Evolutionary conservation across 2,888 invertebrate species (phyloP), one percentile per base, ranked within the genome.

Genomic region (Smittia sp.): DNA sequence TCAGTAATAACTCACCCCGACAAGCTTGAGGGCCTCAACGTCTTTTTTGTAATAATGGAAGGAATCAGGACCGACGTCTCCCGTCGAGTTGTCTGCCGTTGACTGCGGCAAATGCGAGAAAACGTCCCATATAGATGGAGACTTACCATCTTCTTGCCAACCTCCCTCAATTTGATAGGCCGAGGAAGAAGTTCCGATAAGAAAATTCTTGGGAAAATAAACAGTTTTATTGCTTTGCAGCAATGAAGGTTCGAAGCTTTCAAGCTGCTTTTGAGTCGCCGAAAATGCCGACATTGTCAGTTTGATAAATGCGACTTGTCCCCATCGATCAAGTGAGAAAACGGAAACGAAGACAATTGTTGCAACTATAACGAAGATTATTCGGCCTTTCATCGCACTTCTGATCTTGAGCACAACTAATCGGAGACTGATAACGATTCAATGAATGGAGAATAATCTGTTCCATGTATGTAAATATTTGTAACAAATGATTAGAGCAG

Each of bases 11-110:
- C 15, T 38, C 74, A 86, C 85, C 67, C 85, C 85, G 1, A 87
- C 78, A 24, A 83, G 78, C 76, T 85, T 85, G 20, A 88, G 77
- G 20, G 86, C 80, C 58, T 82, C 76, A 1, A 88, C 83, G 78
- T 89, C 89, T 74, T 85, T 83, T 76, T 83, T 81, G 77, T 85
- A 86, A 74, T 83, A 82, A 79, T 88, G 83, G 79, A 89, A 90
- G 11, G 88, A 89, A 78, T 90, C 87, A 38, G 88, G 86, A 0
- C 90, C 86, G 0, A 87, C 79, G 76, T 90, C 88, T 0, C 87
- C 90, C 74, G 86, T 89, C 1, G 85, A 84, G 1, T 83, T 81
- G 75, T 85, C 80, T 3, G 74, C 72, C 1, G 87, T 80, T 25
- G 78, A 77, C 7, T 83, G 80, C 0, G 82, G 78, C 52, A 22